Conservation (phyloP, 2,113 vertebrate genomes). For the Gnathonemus echidnorhynchus region DNA sequence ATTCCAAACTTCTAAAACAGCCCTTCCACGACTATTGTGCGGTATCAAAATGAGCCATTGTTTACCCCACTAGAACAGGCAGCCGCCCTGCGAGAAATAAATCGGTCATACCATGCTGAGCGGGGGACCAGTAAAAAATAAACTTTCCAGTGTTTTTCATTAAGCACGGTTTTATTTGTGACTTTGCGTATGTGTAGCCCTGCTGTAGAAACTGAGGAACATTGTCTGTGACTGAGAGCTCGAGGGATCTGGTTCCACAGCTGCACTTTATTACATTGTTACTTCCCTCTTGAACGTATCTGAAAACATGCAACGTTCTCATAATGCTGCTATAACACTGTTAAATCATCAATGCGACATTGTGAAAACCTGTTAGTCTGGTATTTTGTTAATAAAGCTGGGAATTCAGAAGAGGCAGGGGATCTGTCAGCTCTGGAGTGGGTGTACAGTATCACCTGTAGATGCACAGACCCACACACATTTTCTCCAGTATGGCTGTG, state of each 20-base stretch:
- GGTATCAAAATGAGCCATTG: neutral
- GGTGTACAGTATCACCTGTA: neutral
- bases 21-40: neutral
- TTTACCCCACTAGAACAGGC: neutral
- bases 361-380: slow-evolving; percentile 7
- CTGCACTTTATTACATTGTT: slow-evolving; percentile 55
- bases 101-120: neutral
- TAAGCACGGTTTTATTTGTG: slow-evolving; percentile 21
- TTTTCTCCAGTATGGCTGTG: neutral
- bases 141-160: slow-evolving; percentile 18
- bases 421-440: neutral
- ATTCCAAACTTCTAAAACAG: neutral
- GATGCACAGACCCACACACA: neutral
- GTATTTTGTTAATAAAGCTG: neutral
- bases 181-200: slow-evolving; percentile 7
- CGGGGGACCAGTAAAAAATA: slow-evolving; percentile 14
- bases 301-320: slow-evolving; percentile 60
- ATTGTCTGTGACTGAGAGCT: slow-evolving; percentile 13
- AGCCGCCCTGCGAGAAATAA: neutral
- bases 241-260: slow-evolving; percentile 50
- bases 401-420: slow-evolving; percentile 39
- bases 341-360: slow-evolving; percentile 24
- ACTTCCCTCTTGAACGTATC: neutral
- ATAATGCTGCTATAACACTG: slow-evolving; percentile 59
- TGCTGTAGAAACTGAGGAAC: slow-evolving; percentile 12